A percentile compares a stretch with the other conserved stretches of the same genome.
Evolutionary conservation across 1,140 invertebrate genomes (phyloP).

Genomic region (Grapholita molesta): DNA sequence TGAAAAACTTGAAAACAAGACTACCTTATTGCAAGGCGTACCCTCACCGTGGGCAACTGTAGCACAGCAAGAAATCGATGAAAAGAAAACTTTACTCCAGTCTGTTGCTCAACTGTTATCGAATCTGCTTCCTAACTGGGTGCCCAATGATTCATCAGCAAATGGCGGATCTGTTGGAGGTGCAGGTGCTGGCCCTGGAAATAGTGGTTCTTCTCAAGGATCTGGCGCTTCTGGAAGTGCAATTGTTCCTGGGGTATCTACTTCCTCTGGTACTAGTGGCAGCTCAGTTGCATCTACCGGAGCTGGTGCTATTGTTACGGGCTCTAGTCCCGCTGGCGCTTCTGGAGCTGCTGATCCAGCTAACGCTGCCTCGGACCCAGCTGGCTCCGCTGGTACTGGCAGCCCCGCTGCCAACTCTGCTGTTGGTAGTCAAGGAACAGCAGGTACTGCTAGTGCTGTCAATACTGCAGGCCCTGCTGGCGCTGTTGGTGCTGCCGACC

Average conservation of each 20-base stretch:
- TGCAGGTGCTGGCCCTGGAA: neutral
- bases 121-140: conserved; percentile 47
- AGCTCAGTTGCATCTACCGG: too few relatives aligned
- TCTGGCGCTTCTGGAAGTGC: neutral
- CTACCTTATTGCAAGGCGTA: conserved; percentile 43
- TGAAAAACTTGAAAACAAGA: conserved; percentile 54
- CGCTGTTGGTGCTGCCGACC: neutral
- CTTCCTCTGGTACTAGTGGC: too few relatives aligned
- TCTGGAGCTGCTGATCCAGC: neutral
- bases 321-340: too few relatives aligned
- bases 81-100: conserved; percentile 49
- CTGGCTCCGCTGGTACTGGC: too few relatives aligned
- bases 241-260: too few relatives aligned
- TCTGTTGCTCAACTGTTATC: conserved; percentile 45
- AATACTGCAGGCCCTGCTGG: neutral
- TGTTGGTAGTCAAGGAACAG: too few relatives aligned
- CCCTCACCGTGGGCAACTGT: conserved; percentile 38
- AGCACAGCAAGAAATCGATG: conserved; percentile 42
- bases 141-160: conserved; percentile 27
- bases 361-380: too few relatives aligned
- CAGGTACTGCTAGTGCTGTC: neutral
- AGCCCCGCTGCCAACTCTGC: conserved; percentile 4
- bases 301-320: too few relatives aligned
- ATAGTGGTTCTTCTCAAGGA: neutral
- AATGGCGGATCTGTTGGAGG: neutral